These are phyloP conservation scores for Cinclus cinclus DNA, from an alignment of 2,113 vertebrate genomes.

Conservation along the genomic window DNA sequence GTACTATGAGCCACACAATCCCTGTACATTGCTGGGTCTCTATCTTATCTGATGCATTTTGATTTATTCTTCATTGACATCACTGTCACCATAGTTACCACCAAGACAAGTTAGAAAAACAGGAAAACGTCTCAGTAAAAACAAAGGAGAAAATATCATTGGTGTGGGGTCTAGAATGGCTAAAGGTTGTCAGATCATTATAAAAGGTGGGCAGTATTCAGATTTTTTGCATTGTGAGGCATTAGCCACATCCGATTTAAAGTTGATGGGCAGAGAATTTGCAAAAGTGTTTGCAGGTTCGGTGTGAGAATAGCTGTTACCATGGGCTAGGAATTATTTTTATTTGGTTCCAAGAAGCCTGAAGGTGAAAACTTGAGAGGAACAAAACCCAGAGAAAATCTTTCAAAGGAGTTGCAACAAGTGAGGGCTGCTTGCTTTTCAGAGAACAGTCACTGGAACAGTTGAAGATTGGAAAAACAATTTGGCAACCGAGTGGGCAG, in stretches of 20 bases:
- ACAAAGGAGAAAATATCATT: constrained; percentile 20
- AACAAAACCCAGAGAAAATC: background rate
- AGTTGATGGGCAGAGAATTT: background rate
- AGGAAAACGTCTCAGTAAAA: background rate
- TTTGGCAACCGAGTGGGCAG: background rate
- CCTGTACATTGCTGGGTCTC: background rate
- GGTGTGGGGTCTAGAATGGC: background rate
- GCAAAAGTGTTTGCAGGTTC: background rate
- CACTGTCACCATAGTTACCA: constrained; percentile 54
- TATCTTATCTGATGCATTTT: background rate
- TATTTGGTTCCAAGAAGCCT: background rate
- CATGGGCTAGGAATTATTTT: background rate
- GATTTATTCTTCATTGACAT: background rate
- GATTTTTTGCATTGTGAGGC: background rate
- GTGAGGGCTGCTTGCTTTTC: background rate
- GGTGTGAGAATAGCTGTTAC: background rate
- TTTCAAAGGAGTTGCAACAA: background rate
- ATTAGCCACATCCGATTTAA: background rate
- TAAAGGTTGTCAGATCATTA: background rate
- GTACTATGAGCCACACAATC: background rate
- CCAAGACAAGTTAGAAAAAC: background rate
- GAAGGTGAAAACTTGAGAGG: background rate
- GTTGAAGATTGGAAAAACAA: background rate
- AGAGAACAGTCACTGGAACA: background rate
- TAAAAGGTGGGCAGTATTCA: background rate